These are phyloP conservation scores for Allolobophora icterica DNA, from an alignment of 2,888 invertebrate genomes.

Conservation along the genomic window DNA sequence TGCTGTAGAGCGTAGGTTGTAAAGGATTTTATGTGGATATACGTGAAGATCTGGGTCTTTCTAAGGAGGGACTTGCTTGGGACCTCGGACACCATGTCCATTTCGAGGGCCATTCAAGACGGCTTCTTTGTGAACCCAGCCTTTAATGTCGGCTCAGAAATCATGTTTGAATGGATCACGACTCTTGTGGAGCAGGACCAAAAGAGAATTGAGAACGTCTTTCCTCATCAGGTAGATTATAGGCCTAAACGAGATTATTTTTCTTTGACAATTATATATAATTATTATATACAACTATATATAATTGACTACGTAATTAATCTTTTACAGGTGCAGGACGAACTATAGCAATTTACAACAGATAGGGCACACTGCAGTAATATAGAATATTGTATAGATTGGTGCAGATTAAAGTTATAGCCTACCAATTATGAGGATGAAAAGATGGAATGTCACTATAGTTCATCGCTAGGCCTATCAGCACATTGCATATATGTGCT, in stretches of 20 bases:
- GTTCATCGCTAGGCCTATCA: no score
- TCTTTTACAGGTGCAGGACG: no score
- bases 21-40: neutral
- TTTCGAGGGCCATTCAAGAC: neutral
- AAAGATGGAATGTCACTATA: no score
- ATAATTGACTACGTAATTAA: no score
- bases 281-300: no score
- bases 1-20: neutral
- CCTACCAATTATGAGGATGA: no score
- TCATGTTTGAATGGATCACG: conserved; percentile 27
- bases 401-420: no score
- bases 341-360: no score
- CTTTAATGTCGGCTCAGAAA: neutral
- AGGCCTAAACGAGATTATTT: neutral
- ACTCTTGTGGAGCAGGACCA: conserved; percentile 19
- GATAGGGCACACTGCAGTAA: no score
- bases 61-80: neutral
- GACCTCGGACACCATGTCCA: neutral
- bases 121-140: neutral
- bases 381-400: no score
- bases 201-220: neutral
- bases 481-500: no score
- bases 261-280: neutral
- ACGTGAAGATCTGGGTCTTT: conserved; percentile 1
- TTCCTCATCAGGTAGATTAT: conserved; percentile 21